Evolutionary conservation across 2,797 vertebrate genomes (phyloP).

Genomic region (Poeciliopsis presidionis): DNA sequence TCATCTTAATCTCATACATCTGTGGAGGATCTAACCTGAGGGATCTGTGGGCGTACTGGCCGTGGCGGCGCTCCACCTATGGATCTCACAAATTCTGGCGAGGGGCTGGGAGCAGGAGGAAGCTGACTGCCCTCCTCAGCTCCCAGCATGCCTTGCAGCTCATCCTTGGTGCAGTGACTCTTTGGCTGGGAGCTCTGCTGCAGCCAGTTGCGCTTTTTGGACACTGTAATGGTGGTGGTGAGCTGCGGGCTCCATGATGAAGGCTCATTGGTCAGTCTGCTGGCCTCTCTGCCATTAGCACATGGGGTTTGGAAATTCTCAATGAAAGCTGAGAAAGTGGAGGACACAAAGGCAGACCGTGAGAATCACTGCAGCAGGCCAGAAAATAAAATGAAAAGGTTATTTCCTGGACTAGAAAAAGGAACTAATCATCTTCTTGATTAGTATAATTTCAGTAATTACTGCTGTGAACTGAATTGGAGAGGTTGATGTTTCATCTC

Average conservation of each 20-base stretch:
- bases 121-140: slow-evolving; percentile 53
- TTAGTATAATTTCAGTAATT: slow-evolving; percentile 24
- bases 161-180: slow-evolving; percentile 70
- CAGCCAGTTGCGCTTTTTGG: slow-evolving; percentile 97
- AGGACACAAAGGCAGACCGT: slow-evolving; percentile 19
- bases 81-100: slow-evolving; percentile 71
- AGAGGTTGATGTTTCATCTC: slow-evolving; percentile 15
- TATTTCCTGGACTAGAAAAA: slow-evolving; percentile 15
- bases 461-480: slow-evolving; percentile 10
- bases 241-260: slow-evolving; percentile 69
- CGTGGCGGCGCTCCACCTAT: slow-evolving; percentile 39
- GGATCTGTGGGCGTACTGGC: slow-evolving; percentile 57
- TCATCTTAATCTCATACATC: background rate
- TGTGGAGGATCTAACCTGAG: slow-evolving; percentile 50
- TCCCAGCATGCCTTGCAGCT: slow-evolving; percentile 70
- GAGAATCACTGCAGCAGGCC: slow-evolving; percentile 11
- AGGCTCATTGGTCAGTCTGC: slow-evolving; percentile 63
- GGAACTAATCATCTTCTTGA: slow-evolving; percentile 16
- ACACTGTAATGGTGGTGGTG: slow-evolving; percentile 93
- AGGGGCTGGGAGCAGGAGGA: slow-evolving; percentile 57
- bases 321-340: slow-evolving; percentile 83
- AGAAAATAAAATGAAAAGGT: background rate
- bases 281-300: slow-evolving; percentile 78
- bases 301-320: slow-evolving; percentile 86
- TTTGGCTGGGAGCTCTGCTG: slow-evolving; percentile 87